Evolutionary conservation across 2,113 vertebrate species (phyloP).

Genomic region (Chionomys nivalis): DNA sequence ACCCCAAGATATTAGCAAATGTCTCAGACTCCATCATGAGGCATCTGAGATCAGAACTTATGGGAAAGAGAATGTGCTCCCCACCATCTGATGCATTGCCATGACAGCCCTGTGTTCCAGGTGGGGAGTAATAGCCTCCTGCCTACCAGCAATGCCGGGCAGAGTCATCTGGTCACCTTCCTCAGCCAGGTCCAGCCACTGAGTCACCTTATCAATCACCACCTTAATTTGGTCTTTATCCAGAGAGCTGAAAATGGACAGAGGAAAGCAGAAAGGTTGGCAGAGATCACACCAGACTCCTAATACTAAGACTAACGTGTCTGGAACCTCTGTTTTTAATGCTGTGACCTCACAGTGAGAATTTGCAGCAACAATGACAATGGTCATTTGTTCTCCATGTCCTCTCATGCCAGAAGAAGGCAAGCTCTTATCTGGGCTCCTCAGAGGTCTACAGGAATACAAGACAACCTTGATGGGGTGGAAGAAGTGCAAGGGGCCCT

Average conservation of each 20-base stretch:
- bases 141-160: slow-evolving; percentile 83
- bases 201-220: slow-evolving; percentile 84
- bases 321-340: background rate
- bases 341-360: background rate
- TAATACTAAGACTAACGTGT: accelerated
- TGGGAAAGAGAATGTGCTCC: background rate
- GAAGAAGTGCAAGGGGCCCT: background rate
- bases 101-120: background rate
- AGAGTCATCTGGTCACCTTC: slow-evolving; percentile 85
- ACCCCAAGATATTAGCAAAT: accelerated
- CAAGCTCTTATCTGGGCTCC: background rate
- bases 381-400: background rate
- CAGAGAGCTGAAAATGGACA: slow-evolving; percentile 56
- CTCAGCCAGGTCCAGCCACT: slow-evolving; percentile 84
- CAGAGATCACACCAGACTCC: background rate
- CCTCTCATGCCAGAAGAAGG: background rate
- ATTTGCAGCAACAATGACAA: background rate
- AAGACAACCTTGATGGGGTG: background rate
- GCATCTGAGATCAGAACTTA: too few species aligned
- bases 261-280: background rate
- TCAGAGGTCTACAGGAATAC: accelerated
- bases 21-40: background rate
- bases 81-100: background rate
- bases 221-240: slow-evolving; percentile 84
- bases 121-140: accelerated